Base-by-base conservation (phyloP, 2,113 vertebrate species). In the Cepphus grylle region DNA sequence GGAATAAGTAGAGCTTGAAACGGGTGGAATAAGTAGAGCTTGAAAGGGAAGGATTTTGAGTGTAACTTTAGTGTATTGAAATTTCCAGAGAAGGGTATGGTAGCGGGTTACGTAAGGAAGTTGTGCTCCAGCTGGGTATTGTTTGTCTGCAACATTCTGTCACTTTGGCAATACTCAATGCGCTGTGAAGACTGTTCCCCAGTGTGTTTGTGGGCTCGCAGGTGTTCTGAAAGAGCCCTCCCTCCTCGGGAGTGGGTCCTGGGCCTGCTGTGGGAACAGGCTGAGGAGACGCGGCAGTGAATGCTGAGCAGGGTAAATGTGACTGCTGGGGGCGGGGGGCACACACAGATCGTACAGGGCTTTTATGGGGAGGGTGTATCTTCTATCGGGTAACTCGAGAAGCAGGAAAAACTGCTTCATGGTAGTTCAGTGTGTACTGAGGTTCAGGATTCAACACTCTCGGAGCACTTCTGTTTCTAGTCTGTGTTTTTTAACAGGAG, bases 131-230 rank as follows among this genome's bases (percentile, higher is more conserved):
- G 32, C 61, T 59, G 56, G 32, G 36, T 32, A 4, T 71, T 3
- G 0, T 25, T 63, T 20, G 3, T 42, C 56, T 55, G 25, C 29
- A 11, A 0, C 2, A 9, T 29, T 40, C n/a, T n/a, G 55, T 26
- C 17, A 3, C 6, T 81, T 47, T 0, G 4, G 53, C 0, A 6
- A 5, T 12, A 1, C 22, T 55, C 8, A 2, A 0, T 13, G 5
- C 4, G 0, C 8, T 0, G 21, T 6, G 34, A 13, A 13, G 66
- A 10, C 66, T 26, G 8, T 30, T 42, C 11, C 12, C 5, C 8
- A 1, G 50, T 1, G 1, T 0, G 1, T 45, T 15, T 50, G 23
- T 40, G 70, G 29, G 32, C 38, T 85, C 3, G 1, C 5, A 12
- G 50, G 38, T 43, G 7, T 58, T 45, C 11, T 11, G 22, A 30